Conservation (phyloP, 2,888 invertebrate species). For the Nebria brevicollis region DNA sequence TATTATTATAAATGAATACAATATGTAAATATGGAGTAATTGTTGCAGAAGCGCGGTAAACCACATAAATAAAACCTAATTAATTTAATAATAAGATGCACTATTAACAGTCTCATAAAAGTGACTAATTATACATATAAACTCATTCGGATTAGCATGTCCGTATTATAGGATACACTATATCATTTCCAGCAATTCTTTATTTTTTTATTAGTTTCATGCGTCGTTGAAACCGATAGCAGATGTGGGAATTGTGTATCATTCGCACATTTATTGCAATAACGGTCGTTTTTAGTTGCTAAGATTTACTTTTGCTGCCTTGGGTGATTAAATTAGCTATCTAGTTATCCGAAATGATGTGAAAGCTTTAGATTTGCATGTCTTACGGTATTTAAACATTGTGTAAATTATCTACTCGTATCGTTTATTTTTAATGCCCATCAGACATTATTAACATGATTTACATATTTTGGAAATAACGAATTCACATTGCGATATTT, state of each 20-base stretch:
- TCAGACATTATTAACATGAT: neutral
- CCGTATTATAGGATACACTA: neutral
- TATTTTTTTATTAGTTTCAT: constrained; percentile 31
- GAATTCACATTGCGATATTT: too few relatives aligned
- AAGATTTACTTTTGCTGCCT: too few relatives aligned
- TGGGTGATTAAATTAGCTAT: too few relatives aligned
- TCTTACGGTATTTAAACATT: neutral
- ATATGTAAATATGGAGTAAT: neutral
- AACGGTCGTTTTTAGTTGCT: too few relatives aligned
- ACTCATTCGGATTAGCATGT: constrained; percentile 17
- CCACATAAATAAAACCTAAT: constrained; percentile 27
- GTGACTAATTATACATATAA: constrained; percentile 33
- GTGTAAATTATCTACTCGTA: neutral
- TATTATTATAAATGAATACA: neutral
- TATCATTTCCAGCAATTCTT: constrained; percentile 37
- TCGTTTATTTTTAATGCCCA: neutral
- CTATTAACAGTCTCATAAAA: constrained; percentile 22
- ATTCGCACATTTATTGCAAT: neutral
- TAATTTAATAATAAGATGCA: constrained; percentile 37
- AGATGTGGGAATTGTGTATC: neutral
- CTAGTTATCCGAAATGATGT: neutral
- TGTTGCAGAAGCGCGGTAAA: neutral
- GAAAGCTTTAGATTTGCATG: neutral
- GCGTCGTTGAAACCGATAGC: constrained; percentile 39
- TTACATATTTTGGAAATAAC: too few relatives aligned